phyloP scores from a whole-genome alignment of 2,888 invertebrate species.

The Stegophylla sp. region DNA sequence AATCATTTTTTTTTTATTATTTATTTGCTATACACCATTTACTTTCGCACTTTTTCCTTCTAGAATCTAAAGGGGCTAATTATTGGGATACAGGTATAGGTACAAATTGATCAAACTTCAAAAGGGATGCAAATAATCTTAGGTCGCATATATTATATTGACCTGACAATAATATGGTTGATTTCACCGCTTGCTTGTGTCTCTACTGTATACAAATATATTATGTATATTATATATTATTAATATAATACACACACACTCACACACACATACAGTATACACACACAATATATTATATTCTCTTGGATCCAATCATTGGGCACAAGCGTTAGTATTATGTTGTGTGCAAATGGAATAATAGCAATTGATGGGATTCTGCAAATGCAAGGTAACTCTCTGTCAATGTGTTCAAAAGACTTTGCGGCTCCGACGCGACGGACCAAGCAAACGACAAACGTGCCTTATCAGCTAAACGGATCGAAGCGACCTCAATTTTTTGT shows the following conservation, averaged over 20 bases:
- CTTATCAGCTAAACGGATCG: slow-evolving; percentile 42
- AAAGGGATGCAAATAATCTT: not conserved
- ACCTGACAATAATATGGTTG: not conserved
- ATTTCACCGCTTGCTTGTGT: not conserved
- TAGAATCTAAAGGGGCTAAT: too few relatives aligned
- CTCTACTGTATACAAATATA: not conserved
- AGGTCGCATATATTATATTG: not conserved
- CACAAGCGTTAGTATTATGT: not conserved
- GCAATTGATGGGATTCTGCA: not conserved
- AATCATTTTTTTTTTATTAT: too few relatives aligned
- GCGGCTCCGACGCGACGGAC: not conserved
- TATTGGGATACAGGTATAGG: too few relatives aligned
- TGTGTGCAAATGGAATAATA: not conserved
- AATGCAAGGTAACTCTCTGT: not conserved
- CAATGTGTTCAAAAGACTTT: slow-evolving; percentile 4
- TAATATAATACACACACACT: too few relatives aligned
- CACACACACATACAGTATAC: too few relatives aligned
- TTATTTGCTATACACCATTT: too few relatives aligned
- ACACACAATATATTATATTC: not conserved
- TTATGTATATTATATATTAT: too few relatives aligned
- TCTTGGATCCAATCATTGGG: slow-evolving; percentile 9
- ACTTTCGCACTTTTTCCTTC: too few relatives aligned
- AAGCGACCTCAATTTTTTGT: slow-evolving; percentile 7
- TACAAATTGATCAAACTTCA: not conserved
- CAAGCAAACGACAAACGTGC: slow-evolving; percentile 15